Base-by-base conservation (phyloP, 1,140 invertebrate genomes). In the Ylistrum balloti region DNA sequence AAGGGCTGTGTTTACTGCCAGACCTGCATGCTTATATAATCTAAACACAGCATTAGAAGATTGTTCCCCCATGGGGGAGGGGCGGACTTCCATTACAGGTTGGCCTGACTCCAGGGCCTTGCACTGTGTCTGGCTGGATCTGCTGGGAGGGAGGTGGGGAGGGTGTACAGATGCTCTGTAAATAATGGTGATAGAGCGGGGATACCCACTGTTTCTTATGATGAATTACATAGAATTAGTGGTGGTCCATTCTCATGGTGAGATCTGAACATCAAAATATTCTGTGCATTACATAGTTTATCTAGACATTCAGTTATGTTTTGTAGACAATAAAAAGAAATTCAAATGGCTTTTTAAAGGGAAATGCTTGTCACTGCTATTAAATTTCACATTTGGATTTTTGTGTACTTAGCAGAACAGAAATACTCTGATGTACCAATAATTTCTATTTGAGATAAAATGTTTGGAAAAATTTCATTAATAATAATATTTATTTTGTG, bases 61-160 rank as follows among this genome's bases (percentile, higher is more conserved):
- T 17, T 13, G 41, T 28, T 28, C 22, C 56, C 56, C 22, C n/a
- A n/a, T 74, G 13, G 56, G 56, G 56, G 56, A 28, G 56, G 56
- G 56, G 56, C 56, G 3, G 56, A 74, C 13, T 74, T 74, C 56
- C 56, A 74, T 74, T 74, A 74, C 56, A 3, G 56, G 5, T 74
- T 74, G 56, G 56, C 56, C 56, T n/a, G 56, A 74, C 56, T 74
- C 56, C 56, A 74, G 56, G 56, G 56, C 56, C 11, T 74, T 28
- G 56, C 56, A 74, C 56, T 74, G 56, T 74, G 56, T 74, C 56
- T 74, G 22, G n/a, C 56, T 74, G n/a, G 5, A 74, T 22, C 1
- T 74, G 56, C 20, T 74, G 56, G 56, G n/a, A 74, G 56, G 56
- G 56, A 28, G 56, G 56, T 28, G n/a, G n/a, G 2, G 56, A 74